These are phyloP conservation scores for Hippolais icterina DNA, from an alignment of 2,113 vertebrate genomes.

Conservation along the genomic window DNA sequence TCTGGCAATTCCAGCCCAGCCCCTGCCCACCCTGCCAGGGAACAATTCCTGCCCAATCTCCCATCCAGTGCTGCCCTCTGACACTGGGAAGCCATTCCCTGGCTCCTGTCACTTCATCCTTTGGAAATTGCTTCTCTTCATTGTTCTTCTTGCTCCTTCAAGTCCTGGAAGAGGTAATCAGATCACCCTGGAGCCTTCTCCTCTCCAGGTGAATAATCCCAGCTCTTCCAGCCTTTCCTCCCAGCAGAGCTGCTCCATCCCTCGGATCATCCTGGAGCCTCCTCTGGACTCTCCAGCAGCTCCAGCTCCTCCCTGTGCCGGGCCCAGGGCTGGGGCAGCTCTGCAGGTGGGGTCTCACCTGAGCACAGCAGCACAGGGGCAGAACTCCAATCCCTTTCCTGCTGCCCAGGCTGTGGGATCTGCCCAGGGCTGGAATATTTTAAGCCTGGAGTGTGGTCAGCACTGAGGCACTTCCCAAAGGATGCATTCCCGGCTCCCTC, in stretches of 20 bases:
- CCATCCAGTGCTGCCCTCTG: not conserved
- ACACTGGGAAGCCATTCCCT: not conserved
- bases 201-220: not conserved
- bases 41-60: not conserved
- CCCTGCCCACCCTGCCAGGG: not conserved
- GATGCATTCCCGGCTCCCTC: not conserved
- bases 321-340: not conserved
- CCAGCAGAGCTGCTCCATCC: not conserved
- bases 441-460: not conserved
- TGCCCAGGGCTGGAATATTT: not conserved
- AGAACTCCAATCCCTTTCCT: not conserved
- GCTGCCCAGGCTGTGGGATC: not conserved
- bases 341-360: not conserved
- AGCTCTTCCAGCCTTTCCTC: not conserved
- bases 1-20: not conserved
- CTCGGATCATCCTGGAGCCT: rapidly evolving
- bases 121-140: not conserved
- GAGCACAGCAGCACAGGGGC: not conserved
- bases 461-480: not conserved
- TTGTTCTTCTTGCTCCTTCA: no score
- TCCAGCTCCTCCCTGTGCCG: not conserved
- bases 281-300: not conserved
- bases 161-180: not conserved
- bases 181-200: not conserved
- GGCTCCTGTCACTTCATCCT: rapidly evolving